Evolutionary conservation across 2,888 invertebrate species (phyloP), one percentile per base, ranked within the genome.

Genomic region (Entomobrya proxima): DNA sequence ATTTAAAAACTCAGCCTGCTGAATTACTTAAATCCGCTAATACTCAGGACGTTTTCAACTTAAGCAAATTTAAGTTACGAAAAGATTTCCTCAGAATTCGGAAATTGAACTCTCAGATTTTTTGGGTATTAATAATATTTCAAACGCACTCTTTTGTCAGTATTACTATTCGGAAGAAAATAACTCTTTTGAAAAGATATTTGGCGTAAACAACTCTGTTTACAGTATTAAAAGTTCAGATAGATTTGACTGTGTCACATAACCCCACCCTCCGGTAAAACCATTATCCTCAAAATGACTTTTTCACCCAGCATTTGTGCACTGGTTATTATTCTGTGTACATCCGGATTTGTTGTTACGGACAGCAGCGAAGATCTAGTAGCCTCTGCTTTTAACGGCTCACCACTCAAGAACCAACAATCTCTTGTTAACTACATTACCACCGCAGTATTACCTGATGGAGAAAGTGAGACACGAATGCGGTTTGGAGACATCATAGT

Each of bases 391-490:
- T 11, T 35, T 13, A 67, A 21, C 40, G 67, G 21, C 1, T 7
- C 47, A 32, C 21, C 2, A 15, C 15, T 52, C 5, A 40, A 37
- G 7, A 52, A 37, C 18, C 58, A 69, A 24, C 52, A 76, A 5
- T 32, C 74, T 7, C 35, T 32, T n/a, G 50, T 87, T 75, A 94
- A 95, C 91, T 95, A 95, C 92, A 92, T 95, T 88, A 93, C 95
- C 91, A 94, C 93, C 24, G 95, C 95, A 90, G 92, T 93, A 75
- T 92, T 95, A 85, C 91, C 94, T 81, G 96, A 96, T 91, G 96
- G 96, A 2, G 95, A 96, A 91, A 92, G 94, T 88, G 95, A 95
- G 91, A 93, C 93, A 15, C 92, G 95, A 79, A 93, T 95, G 80
- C 94, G 93, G 91, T 94, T 92, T 90, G 93, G 94, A 87, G 95